Evolutionary conservation across 2,888 invertebrate genomes (phyloP), one percentile per base, ranked within the genome.

Genomic region (Megaustenia siamemsis): DNA sequence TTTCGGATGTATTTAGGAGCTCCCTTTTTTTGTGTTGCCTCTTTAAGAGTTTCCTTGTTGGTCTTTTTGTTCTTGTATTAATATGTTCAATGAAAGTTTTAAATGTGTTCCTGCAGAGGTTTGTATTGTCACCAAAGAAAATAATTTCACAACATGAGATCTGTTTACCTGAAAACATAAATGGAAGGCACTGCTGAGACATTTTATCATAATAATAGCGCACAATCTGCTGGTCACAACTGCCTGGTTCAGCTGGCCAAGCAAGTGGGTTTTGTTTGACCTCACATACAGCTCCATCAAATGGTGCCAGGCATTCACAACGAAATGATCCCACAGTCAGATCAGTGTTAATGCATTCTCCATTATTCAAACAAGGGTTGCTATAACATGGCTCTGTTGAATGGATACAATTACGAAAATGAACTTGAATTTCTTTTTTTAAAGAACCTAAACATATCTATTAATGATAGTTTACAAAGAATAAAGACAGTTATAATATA

Each of bases 181-280:
- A 92, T 35, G 90, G 88, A 63, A 89, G 87, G 86, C 92, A 92
- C 79, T 89, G 87, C 83, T 92, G 90, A n/a, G 88, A 85, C 71
- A 89, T 86, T 56, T 89, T 88, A 83, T 92, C 92, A 87, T 91
- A 92, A 86, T 90, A 92, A 79, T 88, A 92, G 75, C 92, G 82
- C 15, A 87, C 77, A 24, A 91, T 88, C 45, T 87, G 88, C 79
- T 89, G 88, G 83, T 89, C 87, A 88, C 92, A 92, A 81, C 86
- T 88, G 10, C 92, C 92, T 18, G 88, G 88, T 43, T 92, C 90
- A 21, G 85, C 86, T 18, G 90, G 91, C 90, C 90, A 91, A 10
- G 90, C 90, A 87, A 91, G 91, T 15, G 92, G 92, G 86, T 92
- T 92, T 78, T 89, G 89, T 77, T 91, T 86, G 28, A 86, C 80